Percentiles rank a stretch among this genome's conserved stretches.
These are phyloP conservation scores for Setipinna tenuifilis DNA, from an alignment of 2,797 vertebrate genomes.

Conservation along the genomic window DNA sequence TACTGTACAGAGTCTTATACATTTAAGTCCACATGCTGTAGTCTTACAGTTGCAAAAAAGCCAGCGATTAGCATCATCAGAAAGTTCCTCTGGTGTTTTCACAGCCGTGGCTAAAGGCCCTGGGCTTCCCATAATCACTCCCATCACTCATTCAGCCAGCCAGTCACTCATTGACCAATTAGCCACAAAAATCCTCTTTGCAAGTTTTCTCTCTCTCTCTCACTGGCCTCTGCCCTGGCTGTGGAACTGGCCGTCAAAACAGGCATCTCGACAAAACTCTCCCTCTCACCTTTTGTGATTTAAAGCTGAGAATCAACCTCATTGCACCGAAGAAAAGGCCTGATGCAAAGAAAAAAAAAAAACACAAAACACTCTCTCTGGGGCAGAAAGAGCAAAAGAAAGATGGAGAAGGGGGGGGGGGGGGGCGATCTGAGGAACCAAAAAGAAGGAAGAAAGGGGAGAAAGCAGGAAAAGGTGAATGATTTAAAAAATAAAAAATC, in stretches of 20 bases:
- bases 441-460: conserved; percentile 22
- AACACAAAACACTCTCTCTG: not conserved
- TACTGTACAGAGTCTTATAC: conserved; percentile 66
- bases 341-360: conserved; percentile 33
- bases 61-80: conserved; percentile 20
- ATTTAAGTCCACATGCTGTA: conserved; percentile 61
- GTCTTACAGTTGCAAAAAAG: conserved; percentile 37
- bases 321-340: conserved; percentile 30
- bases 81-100: not conserved
- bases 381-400: conserved; percentile 18
- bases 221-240: not conserved
- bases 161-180: not conserved
- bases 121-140: not conserved
- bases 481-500: not conserved
- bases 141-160: not conserved
- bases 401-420: conserved; percentile 27
- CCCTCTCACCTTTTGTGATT: not conserved
- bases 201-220: too few species aligned
- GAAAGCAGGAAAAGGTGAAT: conserved; percentile 31
- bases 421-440: not conserved
- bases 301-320: conserved; percentile 36
- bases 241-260: not conserved
- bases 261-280: not conserved
- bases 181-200: too few species aligned
- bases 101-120: not conserved